A percentile compares a stretch with the other conserved stretches of the same genome.
These are phyloP conservation scores for Pemphredon lugubris DNA, from an alignment of 2,888 invertebrate species.

Conservation along the genomic window DNA sequence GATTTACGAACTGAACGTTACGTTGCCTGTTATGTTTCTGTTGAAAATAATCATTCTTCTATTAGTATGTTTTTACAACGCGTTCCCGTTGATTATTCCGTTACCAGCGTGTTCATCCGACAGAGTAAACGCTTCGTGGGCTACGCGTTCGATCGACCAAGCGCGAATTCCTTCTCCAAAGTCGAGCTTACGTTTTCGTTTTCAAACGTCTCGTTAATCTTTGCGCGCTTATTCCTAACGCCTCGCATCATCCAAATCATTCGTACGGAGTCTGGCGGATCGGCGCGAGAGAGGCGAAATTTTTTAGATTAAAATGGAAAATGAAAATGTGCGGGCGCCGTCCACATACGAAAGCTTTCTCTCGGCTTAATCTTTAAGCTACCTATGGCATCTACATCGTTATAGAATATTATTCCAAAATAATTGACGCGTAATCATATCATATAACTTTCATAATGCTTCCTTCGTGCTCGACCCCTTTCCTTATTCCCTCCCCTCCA, in stretches of 20 bases:
- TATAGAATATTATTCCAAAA: conserved; percentile 70
- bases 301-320: conserved; percentile 46
- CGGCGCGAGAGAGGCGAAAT: conserved; percentile 14
- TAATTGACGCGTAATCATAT: conserved; percentile 75
- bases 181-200: too few species aligned
- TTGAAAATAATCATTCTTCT: too few species aligned
- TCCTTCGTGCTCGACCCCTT: conserved; percentile 39
- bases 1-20: too few species aligned
- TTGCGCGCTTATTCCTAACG: conserved; percentile 1
- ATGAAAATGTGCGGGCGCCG: conserved; percentile 73
- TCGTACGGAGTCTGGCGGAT: conserved; percentile 29
- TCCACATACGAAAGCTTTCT: conserved; percentile 75
- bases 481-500: too few species aligned
- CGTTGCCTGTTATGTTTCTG: too few species aligned
- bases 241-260: conserved; percentile 44
- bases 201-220: too few species aligned
- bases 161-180: too few species aligned
- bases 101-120: too few species aligned
- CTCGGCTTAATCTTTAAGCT: conserved; percentile 69
- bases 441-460: conserved; percentile 71
- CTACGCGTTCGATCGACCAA: too few species aligned
- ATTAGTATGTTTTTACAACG: too few species aligned
- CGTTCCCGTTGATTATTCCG: too few species aligned
- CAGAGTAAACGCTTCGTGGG: too few species aligned
- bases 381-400: conserved; percentile 66